Conservation (phyloP, 2,113 vertebrate genomes). For the Megatriorchis doriae region DNA sequence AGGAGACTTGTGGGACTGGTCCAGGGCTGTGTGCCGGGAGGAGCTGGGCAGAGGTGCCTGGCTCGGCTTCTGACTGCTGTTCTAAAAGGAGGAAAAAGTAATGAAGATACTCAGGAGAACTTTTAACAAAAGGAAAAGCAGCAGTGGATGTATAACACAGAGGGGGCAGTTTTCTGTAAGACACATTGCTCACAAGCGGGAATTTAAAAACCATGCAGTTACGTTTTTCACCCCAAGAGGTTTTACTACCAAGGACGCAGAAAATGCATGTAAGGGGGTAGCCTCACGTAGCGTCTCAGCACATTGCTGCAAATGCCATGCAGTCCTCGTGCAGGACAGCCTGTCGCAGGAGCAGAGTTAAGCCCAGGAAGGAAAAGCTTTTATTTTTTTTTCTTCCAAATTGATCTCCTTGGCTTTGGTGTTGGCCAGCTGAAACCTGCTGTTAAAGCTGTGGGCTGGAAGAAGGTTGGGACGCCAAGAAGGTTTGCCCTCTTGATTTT, state of each 20-base stretch:
- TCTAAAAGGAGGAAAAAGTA: not conserved
- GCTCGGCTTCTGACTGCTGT: not conserved
- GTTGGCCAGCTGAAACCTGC: not conserved
- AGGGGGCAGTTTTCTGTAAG: not conserved
- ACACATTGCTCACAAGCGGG: not conserved
- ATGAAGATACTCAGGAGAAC: not conserved
- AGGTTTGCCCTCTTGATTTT: not conserved
- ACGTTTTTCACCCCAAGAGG: not conserved
- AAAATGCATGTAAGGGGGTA: fast-evolving
- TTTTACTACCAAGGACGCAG: not conserved
- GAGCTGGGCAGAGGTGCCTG: not conserved
- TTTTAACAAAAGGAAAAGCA: not conserved
- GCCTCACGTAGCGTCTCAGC: fast-evolving
- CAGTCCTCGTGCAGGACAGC: not conserved
- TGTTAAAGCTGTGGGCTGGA: not conserved
- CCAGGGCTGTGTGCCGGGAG: not conserved
- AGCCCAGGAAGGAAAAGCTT: not conserved
- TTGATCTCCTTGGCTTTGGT: not conserved
- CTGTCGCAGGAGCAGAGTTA: not conserved
- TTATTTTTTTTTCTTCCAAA: not conserved
- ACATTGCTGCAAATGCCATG: fast-evolving
- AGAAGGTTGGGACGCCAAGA: not conserved
- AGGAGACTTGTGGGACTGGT: not conserved
- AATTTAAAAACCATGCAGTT: not conserved
- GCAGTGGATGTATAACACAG: not conserved